Percentiles rank a stretch among this genome's conserved stretches.
Evolutionary conservation across 2,113 vertebrate genomes (phyloP).

Genomic region (Centropus bengalensis): DNA sequence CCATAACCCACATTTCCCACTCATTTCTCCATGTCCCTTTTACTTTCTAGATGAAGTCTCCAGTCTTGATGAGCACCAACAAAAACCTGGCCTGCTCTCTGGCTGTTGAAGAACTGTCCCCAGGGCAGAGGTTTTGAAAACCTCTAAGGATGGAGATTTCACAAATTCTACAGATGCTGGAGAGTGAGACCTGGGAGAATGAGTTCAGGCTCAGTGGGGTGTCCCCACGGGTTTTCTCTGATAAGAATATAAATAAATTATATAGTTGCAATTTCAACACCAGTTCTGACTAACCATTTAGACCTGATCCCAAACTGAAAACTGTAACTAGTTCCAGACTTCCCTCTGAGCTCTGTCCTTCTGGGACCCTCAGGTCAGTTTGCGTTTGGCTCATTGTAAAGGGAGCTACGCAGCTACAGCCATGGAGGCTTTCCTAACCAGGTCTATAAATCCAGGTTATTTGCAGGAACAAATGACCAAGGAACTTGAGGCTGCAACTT

Average conservation of each 20-base stretch:
- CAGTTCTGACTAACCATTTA: neutral
- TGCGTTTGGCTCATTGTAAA: constrained; percentile 15
- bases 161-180: neutral
- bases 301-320: neutral
- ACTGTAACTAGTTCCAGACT: constrained; percentile 12
- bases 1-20: fast-evolving
- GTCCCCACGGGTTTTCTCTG: neutral
- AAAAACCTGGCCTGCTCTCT: neutral
- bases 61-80: neutral
- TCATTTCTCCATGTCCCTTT: neutral
- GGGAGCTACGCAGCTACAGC: neutral
- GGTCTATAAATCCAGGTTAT: constrained; percentile 46
- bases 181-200: neutral
- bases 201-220: neutral
- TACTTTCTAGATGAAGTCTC: neutral
- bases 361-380: neutral
- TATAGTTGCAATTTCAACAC: neutral
- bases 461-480: constrained; percentile 41
- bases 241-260: neutral
- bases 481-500: constrained; percentile 48
- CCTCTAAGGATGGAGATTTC: neutral
- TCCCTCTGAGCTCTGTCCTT: neutral
- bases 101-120: neutral
- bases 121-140: neutral
- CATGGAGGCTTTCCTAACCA: constrained; percentile 40